Percentiles rank a stretch among this genome's conserved stretches.
Conservation (phyloP, 2,888 invertebrate species). For the Eupithecia dodoneata region DNA sequence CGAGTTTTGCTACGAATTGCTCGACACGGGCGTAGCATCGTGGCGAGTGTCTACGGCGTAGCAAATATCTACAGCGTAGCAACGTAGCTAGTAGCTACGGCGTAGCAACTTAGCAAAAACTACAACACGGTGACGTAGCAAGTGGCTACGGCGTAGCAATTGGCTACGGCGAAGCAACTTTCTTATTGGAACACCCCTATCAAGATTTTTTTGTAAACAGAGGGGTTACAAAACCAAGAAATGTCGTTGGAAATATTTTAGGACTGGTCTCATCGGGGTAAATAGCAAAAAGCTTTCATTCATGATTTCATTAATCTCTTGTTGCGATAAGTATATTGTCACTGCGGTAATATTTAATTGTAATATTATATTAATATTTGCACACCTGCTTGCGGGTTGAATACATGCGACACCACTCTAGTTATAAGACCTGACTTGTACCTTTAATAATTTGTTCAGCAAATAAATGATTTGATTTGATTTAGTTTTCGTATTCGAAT, state of each 20-base stretch:
- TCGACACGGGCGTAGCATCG: constrained; percentile 20
- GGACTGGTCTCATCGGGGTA: not conserved
- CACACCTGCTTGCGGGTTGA: no score
- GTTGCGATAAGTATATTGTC: not conserved
- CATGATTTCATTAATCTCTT: not conserved
- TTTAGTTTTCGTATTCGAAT: not conserved
- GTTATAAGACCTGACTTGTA: no score
- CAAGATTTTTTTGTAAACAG: not conserved
- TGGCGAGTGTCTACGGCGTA: constrained; percentile 5
- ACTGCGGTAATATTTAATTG: no score
- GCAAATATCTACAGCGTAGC: not conserved
- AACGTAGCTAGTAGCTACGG: not conserved
- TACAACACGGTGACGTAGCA: not conserved
- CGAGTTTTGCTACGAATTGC: constrained; percentile 26
- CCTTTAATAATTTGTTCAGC: no score
- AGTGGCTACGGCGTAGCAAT: not conserved
- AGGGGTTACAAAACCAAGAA: not conserved
- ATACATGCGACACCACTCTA: no score
- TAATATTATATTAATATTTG: no score
- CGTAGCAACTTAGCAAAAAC: not conserved
- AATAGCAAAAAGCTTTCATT: not conserved
- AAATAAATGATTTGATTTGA: no score
- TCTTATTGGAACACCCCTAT: not conserved
- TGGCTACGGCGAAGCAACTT: not conserved
- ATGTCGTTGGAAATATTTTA: not conserved